Conservation (phyloP, 2,797 vertebrate genomes). For the Scolopax rusticola region DNA sequence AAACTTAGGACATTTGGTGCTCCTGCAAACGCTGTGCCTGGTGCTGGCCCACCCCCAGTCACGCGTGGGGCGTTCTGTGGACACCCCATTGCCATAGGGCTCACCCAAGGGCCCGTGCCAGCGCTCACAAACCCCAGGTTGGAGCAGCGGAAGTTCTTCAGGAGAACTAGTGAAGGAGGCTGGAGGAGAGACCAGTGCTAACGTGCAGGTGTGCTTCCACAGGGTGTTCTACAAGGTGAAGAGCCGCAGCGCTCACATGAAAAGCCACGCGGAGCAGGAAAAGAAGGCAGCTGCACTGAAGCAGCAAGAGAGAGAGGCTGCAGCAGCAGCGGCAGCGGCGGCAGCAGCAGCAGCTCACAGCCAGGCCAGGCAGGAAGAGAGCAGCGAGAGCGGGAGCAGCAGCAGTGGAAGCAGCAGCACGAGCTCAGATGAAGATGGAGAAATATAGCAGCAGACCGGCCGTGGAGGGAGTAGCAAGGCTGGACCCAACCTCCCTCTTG, state of each 20-base stretch:
- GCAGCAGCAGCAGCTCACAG: constrained; percentile 76
- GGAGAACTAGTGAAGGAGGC: neutral
- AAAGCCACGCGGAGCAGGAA: constrained; percentile 97
- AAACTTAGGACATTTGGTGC: neutral
- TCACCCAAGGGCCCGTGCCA: accelerated
- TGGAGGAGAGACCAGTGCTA: neutral
- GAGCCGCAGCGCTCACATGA: constrained; percentile 99
- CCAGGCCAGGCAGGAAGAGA: constrained; percentile 75
- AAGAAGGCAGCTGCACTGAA: constrained; percentile 93
- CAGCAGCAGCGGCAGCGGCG: constrained; percentile 62
- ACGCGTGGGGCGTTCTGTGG: neutral
- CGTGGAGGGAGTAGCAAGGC: constrained; percentile 31
- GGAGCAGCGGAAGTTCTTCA: neutral
- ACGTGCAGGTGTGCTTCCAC: neutral
- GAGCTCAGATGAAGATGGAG: constrained; percentile 75
- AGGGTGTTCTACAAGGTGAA: constrained; percentile 98
- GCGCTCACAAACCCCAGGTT: neutral
- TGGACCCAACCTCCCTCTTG: constrained; percentile 28
- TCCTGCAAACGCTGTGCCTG: neutral
- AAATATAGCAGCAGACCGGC: constrained; percentile 71
- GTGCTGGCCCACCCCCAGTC: accelerated
- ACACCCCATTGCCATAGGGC: neutral
- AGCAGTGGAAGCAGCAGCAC: constrained; percentile 67
- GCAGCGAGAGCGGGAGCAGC: constrained; percentile 80
- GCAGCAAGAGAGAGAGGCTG: constrained; percentile 86